Base-by-base conservation (phyloP, 1,140 invertebrate genomes). In the Teleopsis dalmanni region DNA sequence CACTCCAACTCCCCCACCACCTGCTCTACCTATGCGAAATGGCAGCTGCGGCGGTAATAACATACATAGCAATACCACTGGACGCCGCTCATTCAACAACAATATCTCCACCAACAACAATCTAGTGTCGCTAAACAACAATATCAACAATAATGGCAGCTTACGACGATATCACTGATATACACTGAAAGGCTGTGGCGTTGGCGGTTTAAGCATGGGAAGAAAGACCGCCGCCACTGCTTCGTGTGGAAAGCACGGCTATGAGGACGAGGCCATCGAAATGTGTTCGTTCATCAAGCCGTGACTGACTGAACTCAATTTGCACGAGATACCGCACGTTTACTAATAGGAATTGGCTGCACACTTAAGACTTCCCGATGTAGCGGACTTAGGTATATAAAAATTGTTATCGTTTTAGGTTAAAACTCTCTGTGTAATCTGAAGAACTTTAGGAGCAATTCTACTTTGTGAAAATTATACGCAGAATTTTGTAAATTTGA, bases 111-210 rank as follows among this genome's bases (percentile, higher is more conserved):
- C 57, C 22, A 65, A 65, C 45, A 63, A 63, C 40, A 66, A 66
- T 29, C 51, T n/a, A n/a, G n/a, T n/a, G n/a, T n/a, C n/a, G n/a
- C n/a, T n/a, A n/a, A 44, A 23, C 26, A 48, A n/a, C 36, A 54
- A 45, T 23, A 52, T 18, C 50, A 67, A 64, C 49, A 60, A 66
- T 49, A 67, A 65, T 3, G 60, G 60, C 16, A 67, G 65, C 21
- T 54, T 67, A 47, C 49, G 64, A 11, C 59, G 60, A 25, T 67
- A 67, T 47, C 64, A 67, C 64, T 67, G 64, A 67, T 67, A 67
- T 49, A 52, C 64, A 50, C 56, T 58, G 0, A 62, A 60, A 56
- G 61, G 64, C 47, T 57, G 53, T 43, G 62, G 56, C 13, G 26
- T 62, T 46, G 62, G 62, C 25, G 58, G 60, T 54, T 56, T 9